Base-by-base conservation (phyloP, 2,797 vertebrate species). In the Silurus lanzhouensis region DNA sequence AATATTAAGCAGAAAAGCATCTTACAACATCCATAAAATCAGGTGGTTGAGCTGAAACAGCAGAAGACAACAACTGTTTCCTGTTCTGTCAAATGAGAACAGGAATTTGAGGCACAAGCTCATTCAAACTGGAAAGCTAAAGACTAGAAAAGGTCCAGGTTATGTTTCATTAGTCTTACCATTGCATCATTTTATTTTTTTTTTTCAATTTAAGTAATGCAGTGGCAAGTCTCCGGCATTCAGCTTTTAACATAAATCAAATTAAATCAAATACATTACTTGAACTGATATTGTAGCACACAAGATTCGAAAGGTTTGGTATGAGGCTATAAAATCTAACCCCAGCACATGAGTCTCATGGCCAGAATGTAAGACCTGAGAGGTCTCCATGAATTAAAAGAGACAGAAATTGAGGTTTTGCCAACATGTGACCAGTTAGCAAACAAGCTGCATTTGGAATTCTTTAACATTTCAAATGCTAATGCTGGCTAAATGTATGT, bases 371-470 rank as follows among this genome's bases (percentile, higher is more conserved):
- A 22, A 25, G 72, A 27, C 14, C 19, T 75, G 13, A 17, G 72
- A 75, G 13, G 48, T 72, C 20, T 72, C 12, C 20, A 52, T 74
- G 22, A 48, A 52, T 17, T 75, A 60, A 77, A 77, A 77, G 52
- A 44, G 19, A 61, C 20, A 57, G 25, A 61, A 55, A 74, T n/a
- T 9, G 4, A 31, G 25, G 14, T 25, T 27, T 14, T 75, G 22
- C 48, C 4, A 12, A 78, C 57, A 78, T 60, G 61, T 78, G 58
- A 19, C 57, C 76, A 78, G 60, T 61, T 78, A 78, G 76, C 58
- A 78, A 61, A 44, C 27, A 78, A 44, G 76, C 57, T 78, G 58
- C 27, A 61, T 78, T 78, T 78, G 31, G 27, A 27, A 61, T 61
- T 17, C 3, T 22, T 78, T 77, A 27, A 38, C 19, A 61, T 61